phyloP scores from a whole-genome alignment of 2,113 vertebrate species.

The Candoia aspera region DNA sequence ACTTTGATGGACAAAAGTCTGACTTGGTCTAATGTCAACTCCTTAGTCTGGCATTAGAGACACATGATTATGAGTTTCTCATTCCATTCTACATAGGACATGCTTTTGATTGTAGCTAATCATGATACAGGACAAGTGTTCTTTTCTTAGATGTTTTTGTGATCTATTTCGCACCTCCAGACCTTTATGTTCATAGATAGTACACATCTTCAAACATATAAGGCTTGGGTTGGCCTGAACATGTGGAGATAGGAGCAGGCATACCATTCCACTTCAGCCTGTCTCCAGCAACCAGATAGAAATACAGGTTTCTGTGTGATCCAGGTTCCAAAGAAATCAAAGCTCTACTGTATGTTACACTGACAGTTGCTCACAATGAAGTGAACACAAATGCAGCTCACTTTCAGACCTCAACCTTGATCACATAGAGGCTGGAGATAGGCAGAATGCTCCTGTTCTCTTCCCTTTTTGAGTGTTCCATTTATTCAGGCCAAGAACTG shows the following conservation, averaged over 20 bases:
- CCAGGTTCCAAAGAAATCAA: background rate
- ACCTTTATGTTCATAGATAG: background rate
- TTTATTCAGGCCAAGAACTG: background rate
- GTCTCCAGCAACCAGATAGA: background rate
- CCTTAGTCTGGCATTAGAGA: background rate
- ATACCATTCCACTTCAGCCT: background rate
- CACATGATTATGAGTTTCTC: background rate
- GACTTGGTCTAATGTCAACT: background rate
- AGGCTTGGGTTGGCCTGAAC: background rate
- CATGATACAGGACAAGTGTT: background rate
- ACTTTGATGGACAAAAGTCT: background rate
- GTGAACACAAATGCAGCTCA: background rate
- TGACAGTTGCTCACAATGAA: background rate
- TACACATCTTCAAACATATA: background rate
- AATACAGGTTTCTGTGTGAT: background rate
- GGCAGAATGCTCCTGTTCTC: background rate
- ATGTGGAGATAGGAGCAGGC: background rate
- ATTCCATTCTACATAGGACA: background rate
- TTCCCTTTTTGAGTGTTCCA: background rate
- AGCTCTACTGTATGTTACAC: background rate
- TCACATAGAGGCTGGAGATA: background rate
- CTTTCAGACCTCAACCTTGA: background rate
- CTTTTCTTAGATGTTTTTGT: background rate
- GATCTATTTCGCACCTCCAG: background rate
- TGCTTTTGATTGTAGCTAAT: background rate